These are phyloP conservation scores for Piaya cayana DNA, from an alignment of 2,113 vertebrate genomes.

Conservation along the genomic window DNA sequence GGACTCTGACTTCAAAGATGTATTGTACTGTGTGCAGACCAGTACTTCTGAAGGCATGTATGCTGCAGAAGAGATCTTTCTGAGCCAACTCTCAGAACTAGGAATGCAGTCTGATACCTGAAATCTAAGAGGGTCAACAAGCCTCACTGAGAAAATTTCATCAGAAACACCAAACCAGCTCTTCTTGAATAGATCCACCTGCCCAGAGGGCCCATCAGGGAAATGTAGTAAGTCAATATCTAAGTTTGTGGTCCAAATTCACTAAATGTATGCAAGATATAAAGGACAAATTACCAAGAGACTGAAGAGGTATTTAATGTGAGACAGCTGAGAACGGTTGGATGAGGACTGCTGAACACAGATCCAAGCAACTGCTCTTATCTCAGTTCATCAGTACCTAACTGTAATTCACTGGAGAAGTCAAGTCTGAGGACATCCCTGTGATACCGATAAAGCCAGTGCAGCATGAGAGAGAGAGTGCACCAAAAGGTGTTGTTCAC, in stretches of 20 bases:
- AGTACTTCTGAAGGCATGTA: neutral
- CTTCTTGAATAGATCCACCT: neutral
- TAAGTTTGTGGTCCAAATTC: neutral
- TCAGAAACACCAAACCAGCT: neutral
- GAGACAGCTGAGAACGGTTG: neutral
- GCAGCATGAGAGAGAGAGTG: neutral
- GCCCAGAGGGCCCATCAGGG: neutral
- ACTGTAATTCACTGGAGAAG: neutral
- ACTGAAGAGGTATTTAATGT: neutral
- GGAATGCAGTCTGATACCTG: neutral
- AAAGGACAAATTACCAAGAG: neutral
- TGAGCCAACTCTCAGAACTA: neutral
- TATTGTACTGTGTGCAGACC: neutral
- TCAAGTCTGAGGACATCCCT: neutral
- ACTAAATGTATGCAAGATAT: neutral
- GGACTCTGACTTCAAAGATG: neutral
- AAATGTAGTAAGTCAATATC: neutral
- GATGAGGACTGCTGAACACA: neutral
- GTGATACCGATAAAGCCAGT: neutral
- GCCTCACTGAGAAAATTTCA: neutral
- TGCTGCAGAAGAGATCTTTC: neutral
- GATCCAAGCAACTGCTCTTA: neutral
- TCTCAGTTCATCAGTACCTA: neutral
- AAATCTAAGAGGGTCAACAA: neutral
- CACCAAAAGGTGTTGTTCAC: constrained; percentile 3